phyloP scores from a whole-genome alignment of 2,113 vertebrate genomes.

The Scytalopus superciliaris region DNA sequence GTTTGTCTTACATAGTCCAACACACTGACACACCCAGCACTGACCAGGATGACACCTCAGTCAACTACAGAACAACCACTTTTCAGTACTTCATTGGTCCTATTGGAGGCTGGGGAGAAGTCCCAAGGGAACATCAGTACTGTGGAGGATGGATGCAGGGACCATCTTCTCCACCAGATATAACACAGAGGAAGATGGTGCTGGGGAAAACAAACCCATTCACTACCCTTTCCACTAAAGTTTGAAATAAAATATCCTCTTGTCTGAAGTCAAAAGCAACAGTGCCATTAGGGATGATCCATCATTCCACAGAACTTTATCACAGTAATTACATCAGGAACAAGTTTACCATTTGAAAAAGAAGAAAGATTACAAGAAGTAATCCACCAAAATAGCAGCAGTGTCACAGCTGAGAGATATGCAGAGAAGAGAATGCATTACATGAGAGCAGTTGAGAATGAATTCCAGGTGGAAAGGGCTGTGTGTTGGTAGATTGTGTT shows the following conservation, averaged over 20 bases:
- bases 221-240: neutral
- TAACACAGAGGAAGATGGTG: neutral
- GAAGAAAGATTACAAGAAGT: conserved; percentile 45
- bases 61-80: neutral
- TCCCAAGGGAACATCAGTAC: neutral
- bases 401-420: conserved; percentile 37
- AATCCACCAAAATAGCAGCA: conserved; percentile 32
- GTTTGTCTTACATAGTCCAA: neutral
- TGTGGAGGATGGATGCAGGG: neutral
- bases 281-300: neutral
- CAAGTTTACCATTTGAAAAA: conserved; percentile 51
- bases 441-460: neutral
- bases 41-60: neutral
- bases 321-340: conserved; percentile 61
- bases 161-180: neutral
- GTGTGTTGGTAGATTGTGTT: neutral
- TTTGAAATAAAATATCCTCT: conserved; percentile 38
- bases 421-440: conserved; percentile 22
- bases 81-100: neutral
- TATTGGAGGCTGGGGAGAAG: neutral
- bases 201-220: neutral
- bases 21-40: neutral
- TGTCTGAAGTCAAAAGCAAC: conserved; percentile 8
- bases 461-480: neutral
- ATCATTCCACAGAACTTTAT: conserved; percentile 31